These are phyloP conservation scores for Polypterus senegalus DNA, from an alignment of 2,113 vertebrate species.

Conservation along the genomic window DNA sequence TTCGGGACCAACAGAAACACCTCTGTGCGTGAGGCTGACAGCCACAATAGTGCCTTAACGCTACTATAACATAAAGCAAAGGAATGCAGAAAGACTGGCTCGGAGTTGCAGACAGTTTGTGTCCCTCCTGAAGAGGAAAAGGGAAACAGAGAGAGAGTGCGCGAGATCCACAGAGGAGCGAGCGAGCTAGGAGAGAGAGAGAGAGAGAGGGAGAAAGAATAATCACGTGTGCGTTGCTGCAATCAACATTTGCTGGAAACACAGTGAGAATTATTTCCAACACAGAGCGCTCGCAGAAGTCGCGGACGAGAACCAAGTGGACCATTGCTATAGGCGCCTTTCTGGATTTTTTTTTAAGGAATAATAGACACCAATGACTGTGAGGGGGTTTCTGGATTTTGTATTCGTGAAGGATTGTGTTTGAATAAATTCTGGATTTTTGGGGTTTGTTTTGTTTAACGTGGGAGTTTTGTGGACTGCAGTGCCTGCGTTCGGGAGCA, in stretches of 20 bases:
- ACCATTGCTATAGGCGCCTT: conserved; percentile 3
- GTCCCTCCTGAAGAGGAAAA: conserved; percentile 12
- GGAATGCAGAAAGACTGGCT: conserved; percentile 27
- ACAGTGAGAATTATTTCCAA: conserved; percentile 11
- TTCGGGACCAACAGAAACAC: no score
- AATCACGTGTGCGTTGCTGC: conserved; percentile 1
- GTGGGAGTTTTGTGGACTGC: conserved; percentile 20
- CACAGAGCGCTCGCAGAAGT: conserved; percentile 15
- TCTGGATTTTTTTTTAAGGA: conserved; percentile 25
- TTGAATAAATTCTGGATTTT: conserved; percentile 30
- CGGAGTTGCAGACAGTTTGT: conserved; percentile 21
- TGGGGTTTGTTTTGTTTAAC: no score
- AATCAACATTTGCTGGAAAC: conserved; percentile 16
- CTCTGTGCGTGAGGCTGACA: no score
- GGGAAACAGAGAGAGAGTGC: conserved; percentile 12
- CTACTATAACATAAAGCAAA: no score
- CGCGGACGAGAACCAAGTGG: conserved; percentile 6
- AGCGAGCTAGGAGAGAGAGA: no score
- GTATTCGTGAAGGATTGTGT: conserved; percentile 15
- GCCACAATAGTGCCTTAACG: no score
- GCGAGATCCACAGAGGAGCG: no score
- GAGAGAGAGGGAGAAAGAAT: conserved; percentile 19
- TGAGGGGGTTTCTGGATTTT: conserved; percentile 26
- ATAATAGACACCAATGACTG: conserved; percentile 18
- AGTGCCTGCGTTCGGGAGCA: conserved; percentile 27